These are phyloP conservation scores for Galago senegalensis DNA, from an alignment of 2,797 vertebrate genomes.

Conservation along the genomic window DNA sequence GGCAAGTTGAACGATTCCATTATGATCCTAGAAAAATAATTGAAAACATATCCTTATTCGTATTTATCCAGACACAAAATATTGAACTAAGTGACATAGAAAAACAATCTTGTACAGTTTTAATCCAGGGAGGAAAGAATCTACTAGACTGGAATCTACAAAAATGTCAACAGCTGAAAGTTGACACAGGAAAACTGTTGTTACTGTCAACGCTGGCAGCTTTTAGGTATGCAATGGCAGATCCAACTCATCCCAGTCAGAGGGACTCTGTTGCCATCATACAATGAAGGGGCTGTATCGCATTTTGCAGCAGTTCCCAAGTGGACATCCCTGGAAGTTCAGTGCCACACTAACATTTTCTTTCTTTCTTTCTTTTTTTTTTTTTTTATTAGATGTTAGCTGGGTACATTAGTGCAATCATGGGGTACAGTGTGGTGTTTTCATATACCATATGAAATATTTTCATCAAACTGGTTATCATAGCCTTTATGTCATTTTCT, in stretches of 20 bases:
- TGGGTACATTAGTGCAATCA: too few species aligned
- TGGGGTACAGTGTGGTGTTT: too few species aligned
- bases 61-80: background rate
- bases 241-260: background rate
- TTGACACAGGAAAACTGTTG: background rate
- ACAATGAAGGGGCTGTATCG: background rate
- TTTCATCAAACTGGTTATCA: too few species aligned
- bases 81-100: background rate
- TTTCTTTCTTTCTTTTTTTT: too few species aligned
- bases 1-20: background rate
- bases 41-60: background rate
- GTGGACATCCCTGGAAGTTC: background rate
- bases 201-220: background rate
- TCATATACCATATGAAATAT: too few species aligned
- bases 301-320: background rate
- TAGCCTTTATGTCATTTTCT: too few species aligned
- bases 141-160: background rate
- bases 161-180: background rate
- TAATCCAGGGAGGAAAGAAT: background rate
- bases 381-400: too few species aligned
- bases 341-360: background rate
- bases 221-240: background rate
- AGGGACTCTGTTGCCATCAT: background rate
- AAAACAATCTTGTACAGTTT: background rate
- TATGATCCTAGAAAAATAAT: conserved; percentile 9